phyloP scores from a whole-genome alignment of 2,888 invertebrate species.

The Agriopis marginaria region DNA sequence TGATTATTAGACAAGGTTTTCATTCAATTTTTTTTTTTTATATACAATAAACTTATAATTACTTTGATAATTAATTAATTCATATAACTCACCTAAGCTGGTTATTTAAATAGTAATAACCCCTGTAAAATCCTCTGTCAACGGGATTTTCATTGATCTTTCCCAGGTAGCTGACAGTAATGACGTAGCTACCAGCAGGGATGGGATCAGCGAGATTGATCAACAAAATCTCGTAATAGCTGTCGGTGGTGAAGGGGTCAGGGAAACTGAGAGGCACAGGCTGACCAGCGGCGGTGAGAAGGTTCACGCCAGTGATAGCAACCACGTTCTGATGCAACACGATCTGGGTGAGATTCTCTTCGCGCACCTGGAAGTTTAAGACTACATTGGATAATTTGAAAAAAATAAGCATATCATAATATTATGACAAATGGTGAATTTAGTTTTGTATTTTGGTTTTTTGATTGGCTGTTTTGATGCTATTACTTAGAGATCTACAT shows the following conservation, averaged over 20 bases:
- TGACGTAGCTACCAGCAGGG: slow-evolving; percentile 63
- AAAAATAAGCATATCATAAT: neutral
- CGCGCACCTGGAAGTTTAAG: slow-evolving; percentile 58
- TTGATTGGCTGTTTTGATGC: too few relatives aligned
- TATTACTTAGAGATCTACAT: too few relatives aligned
- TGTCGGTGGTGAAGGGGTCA: slow-evolving; percentile 62
- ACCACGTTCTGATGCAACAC: slow-evolving; percentile 77
- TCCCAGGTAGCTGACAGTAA: slow-evolving; percentile 65
- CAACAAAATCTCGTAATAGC: slow-evolving; percentile 68
- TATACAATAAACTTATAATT: too few relatives aligned
- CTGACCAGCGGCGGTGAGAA: slow-evolving; percentile 50
- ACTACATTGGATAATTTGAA: neutral
- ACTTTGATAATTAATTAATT: neutral
- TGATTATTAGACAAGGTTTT: too few relatives aligned
- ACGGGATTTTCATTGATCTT: slow-evolving; percentile 72
- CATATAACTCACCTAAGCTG: slow-evolving; percentile 57
- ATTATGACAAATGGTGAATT: neutral
- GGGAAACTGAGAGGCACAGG: slow-evolving; percentile 60
- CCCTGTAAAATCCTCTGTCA: slow-evolving; percentile 79
- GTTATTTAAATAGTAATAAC: slow-evolving; percentile 69
- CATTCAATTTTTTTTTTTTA: too few relatives aligned
- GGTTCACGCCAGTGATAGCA: slow-evolving; percentile 59
- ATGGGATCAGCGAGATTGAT: slow-evolving; percentile 67
- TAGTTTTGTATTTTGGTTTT: too few relatives aligned
- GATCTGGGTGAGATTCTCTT: slow-evolving; percentile 65